Base-by-base conservation (phyloP, 2,888 invertebrate species). In the Macropis europaea region DNA sequence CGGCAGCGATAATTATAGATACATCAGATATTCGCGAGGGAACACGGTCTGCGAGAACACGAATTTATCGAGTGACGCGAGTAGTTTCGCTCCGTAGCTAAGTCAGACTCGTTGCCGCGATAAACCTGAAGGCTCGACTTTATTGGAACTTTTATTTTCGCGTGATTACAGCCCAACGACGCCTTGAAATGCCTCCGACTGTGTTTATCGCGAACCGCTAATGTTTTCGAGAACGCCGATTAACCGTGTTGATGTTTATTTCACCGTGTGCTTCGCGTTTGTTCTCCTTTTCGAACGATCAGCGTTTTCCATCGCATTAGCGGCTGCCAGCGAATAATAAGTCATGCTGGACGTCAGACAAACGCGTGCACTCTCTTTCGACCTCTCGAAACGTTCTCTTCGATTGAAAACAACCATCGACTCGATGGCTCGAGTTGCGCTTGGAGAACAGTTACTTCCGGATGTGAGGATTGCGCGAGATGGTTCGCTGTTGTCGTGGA, bases 1-100 rank as follows among this genome's bases (percentile, higher is more conserved):
- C 73, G 72, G 36, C 66, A 57, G 66, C 61, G 72, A 66, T 67
- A 67, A 73, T 73, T 72, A 72, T 42, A 57, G 73, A 57, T 73
- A 66, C 61, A 73, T 72, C 64, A 67, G 66, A 66, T 67, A 71
- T 42, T 48, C 72, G 54, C 1, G 4, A 15, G 15, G 45, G 47
- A 64, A 60, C 64, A 24, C 13, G 59, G 42, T 42, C 38, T 28
- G 15, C 50, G 64, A 60, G 64, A n/a, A n/a, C n/a, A n/a, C n/a
- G n/a, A n/a, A n/a, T n/a, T 60, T 71, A 73, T 71, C 64, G 66
- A 61, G 56, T 30, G 48, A 32, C 47, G 53, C 34, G 26, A 15
- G 38, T 15, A 15, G 47, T 50, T 50, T 60, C 57, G 36, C 24
- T 28, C 17, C 47, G 56, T 30, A 24, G 36, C 48, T 56, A 28